These are phyloP conservation scores for Sandelia bainsii DNA, from an alignment of 2,797 vertebrate genomes.

Conservation along the genomic window DNA sequence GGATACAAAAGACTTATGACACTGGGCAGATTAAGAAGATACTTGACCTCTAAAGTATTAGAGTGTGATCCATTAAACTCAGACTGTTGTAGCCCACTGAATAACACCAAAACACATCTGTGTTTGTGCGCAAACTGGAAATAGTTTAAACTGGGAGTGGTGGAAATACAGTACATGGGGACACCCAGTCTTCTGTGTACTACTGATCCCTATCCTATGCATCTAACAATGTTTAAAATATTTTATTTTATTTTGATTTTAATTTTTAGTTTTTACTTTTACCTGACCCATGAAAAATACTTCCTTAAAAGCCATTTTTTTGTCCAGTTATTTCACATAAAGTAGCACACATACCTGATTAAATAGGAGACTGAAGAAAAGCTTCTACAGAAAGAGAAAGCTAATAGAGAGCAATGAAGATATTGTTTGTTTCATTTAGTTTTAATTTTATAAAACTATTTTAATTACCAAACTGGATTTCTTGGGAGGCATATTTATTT, in stretches of 20 bases:
- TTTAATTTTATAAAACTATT: background rate
- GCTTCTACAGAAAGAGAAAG: too few relatives aligned
- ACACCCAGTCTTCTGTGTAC: background rate
- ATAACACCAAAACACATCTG: slow-evolving; percentile 21
- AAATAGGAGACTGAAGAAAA: too few relatives aligned
- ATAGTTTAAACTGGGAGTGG: background rate
- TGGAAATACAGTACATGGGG: background rate
- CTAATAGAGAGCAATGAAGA: background rate
- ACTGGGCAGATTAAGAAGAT: slow-evolving; percentile 40
- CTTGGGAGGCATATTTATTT: background rate
- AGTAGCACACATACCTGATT: background rate
- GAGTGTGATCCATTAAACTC: slow-evolving; percentile 45
- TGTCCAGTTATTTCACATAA: background rate
- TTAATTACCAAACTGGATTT: background rate
- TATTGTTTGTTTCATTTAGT: background rate
- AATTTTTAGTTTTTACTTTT: too few relatives aligned
- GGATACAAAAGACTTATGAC: slow-evolving; percentile 39
- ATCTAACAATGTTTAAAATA: too few relatives aligned
- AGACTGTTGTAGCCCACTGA: background rate
- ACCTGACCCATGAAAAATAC: too few relatives aligned
- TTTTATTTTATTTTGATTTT: too few relatives aligned
- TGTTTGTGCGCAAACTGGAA: slow-evolving; percentile 12
- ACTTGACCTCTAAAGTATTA: slow-evolving; percentile 47
- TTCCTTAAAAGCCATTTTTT: too few relatives aligned
- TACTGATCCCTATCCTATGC: background rate